phyloP scores from a whole-genome alignment of 2,888 invertebrate genomes.

The Scaptomyza caliginosa region DNA sequence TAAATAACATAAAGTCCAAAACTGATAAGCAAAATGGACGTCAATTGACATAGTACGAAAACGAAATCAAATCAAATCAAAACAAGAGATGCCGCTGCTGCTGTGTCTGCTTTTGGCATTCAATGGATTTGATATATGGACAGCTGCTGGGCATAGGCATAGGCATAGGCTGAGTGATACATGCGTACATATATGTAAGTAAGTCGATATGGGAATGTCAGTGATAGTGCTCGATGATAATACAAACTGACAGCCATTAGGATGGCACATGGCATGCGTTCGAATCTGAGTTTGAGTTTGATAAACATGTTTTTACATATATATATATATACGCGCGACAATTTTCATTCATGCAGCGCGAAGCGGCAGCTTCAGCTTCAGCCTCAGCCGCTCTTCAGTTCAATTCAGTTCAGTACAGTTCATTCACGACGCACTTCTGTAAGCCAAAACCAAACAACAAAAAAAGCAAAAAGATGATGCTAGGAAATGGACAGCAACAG shows the following conservation, averaged over 20 bases:
- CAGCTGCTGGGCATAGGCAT: slow-evolving; percentile 27
- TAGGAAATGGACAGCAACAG: slow-evolving; percentile 19
- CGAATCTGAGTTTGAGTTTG: slow-evolving; percentile 35
- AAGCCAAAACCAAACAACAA: slow-evolving; percentile 18
- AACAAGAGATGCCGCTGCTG: slow-evolving; percentile 31
- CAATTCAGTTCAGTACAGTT: slow-evolving; percentile 21
- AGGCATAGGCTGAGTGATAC: slow-evolving; percentile 2
- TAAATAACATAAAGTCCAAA: slow-evolving; percentile 72
- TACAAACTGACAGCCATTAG: slow-evolving; percentile 63
- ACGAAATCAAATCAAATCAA: slow-evolving; percentile 65
- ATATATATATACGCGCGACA: slow-evolving; percentile 72
- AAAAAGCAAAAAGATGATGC: slow-evolving; percentile 16
- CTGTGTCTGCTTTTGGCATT: slow-evolving; percentile 28
- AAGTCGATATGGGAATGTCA: slow-evolving; percentile 42
- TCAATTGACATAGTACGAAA: slow-evolving; percentile 45
- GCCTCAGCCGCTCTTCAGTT: slow-evolving; percentile 3
- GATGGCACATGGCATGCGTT: slow-evolving; percentile 59
- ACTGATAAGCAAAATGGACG: slow-evolving; percentile 63
- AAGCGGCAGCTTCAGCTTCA: no score
- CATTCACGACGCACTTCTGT: slow-evolving; percentile 28
- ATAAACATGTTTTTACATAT: no score
- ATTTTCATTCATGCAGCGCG: slow-evolving; percentile 55
- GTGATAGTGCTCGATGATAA: slow-evolving; percentile 53
- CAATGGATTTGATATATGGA: slow-evolving; percentile 72
- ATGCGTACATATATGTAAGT: slow-evolving; percentile 2